Conservation (phyloP, 2,113 vertebrate genomes). For the Mormyrus iriodes region DNA sequence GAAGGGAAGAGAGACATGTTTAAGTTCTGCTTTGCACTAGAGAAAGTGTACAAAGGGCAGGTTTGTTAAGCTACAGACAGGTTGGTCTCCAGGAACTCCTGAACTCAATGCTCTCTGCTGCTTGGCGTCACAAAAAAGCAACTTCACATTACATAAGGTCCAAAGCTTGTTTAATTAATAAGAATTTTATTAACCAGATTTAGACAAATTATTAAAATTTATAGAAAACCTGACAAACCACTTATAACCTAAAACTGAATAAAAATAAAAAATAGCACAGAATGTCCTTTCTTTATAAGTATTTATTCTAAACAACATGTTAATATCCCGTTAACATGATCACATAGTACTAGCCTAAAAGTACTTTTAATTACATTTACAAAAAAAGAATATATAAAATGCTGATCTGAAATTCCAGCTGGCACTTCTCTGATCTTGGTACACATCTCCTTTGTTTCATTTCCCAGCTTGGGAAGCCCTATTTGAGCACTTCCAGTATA, state of each 20-base stretch:
- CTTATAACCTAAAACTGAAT: neutral
- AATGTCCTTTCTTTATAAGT: neutral
- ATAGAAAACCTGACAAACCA: neutral
- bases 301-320: slow-evolving; percentile 11
- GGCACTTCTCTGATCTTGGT: neutral
- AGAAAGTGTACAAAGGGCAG: neutral
- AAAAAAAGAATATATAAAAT: neutral
- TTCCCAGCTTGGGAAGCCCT: neutral
- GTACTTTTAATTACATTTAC: neutral
- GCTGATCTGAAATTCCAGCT: neutral
- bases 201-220: neutral
- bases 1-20: neutral
- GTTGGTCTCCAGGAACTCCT: neutral
- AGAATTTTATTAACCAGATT: slow-evolving; percentile 9
- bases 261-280: neutral
- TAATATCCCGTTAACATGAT: neutral
- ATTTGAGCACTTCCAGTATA: neutral
- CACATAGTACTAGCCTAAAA: neutral
- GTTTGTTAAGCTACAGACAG: neutral
- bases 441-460: neutral
- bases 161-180: neutral
- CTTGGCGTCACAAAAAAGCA: neutral
- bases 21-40: neutral
- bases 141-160: neutral
- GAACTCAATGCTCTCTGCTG: neutral